A percentile compares a stretch with the other conserved stretches of the same genome.
These are phyloP conservation scores for Octopus bimaculoides DNA, from an alignment of 1,140 invertebrate species.

Conservation along the genomic window DNA sequence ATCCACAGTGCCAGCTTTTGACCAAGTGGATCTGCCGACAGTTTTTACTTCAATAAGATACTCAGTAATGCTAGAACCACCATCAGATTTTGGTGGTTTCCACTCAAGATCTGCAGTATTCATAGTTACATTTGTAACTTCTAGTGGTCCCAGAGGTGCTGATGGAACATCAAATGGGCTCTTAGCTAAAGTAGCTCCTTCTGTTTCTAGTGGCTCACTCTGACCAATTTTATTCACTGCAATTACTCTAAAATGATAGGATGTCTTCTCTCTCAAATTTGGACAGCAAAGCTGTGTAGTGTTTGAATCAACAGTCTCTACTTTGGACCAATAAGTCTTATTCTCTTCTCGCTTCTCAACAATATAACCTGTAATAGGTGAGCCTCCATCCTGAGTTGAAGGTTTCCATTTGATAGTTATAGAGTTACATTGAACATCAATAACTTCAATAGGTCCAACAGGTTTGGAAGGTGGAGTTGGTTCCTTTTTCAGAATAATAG, in stretches of 20 bases:
- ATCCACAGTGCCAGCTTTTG: conserved; percentile 74
- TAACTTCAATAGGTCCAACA: conserved; percentile 80
- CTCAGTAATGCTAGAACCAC: conserved; percentile 88
- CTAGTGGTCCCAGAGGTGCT: conserved; percentile 58
- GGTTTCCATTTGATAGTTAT: conserved; percentile 63
- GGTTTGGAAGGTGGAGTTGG: conserved; percentile 73
- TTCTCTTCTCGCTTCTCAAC: conserved; percentile 86
- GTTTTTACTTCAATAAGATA: conserved; percentile 93
- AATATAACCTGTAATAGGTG: conserved; percentile 75
- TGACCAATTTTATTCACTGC: conserved; percentile 93
- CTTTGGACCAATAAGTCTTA: conserved; percentile 50
- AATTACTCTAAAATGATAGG: conserved; percentile 89
- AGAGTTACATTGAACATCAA: conserved; percentile 58
- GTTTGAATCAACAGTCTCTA: background rate
- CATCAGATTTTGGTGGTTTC: conserved; percentile 96
- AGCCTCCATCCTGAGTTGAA: conserved; percentile 57
- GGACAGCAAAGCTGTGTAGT: conserved; percentile 19
- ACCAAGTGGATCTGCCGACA: conserved; percentile 71
- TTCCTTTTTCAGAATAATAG: conserved; percentile 42
- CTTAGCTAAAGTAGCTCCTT: conserved; percentile 6
- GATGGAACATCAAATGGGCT: conserved; percentile 69
- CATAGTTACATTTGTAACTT: conserved; percentile 87
- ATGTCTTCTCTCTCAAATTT: conserved; percentile 66
- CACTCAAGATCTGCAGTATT: conserved; percentile 91
- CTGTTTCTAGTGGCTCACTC: conserved; percentile 13